These are phyloP conservation scores for Rachycentron canadum DNA, from an alignment of 2,797 vertebrate species.

Conservation along the genomic window DNA sequence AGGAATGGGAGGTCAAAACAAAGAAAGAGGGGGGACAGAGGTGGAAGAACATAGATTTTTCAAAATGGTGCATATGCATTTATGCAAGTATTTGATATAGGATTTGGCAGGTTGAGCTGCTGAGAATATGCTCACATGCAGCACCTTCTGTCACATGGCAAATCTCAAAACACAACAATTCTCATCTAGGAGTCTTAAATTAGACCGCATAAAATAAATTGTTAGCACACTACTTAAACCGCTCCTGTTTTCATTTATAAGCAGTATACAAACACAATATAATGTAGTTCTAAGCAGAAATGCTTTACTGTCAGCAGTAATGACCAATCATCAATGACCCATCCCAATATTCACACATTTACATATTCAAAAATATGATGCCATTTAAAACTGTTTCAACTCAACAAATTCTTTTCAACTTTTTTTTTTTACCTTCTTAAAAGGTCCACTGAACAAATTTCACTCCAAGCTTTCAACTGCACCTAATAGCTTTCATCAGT, in stretches of 20 bases:
- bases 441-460: not conserved
- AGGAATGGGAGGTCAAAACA: conserved; percentile 44
- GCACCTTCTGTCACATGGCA: not conserved
- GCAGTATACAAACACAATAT: not conserved
- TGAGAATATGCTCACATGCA: not conserved
- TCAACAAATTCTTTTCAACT: too few relatives aligned
- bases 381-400: too few relatives aligned
- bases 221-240: not conserved
- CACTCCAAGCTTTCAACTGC: too few relatives aligned
- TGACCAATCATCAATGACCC: too few relatives aligned
- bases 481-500: too few relatives aligned
- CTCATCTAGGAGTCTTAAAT: conserved; percentile 7
- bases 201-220: not conserved
- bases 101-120: conserved; percentile 9
- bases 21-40: conserved; percentile 20
- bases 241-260: not conserved
- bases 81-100: conserved; percentile 11
- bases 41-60: conserved; percentile 11
- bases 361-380: too few relatives aligned
- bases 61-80: conserved; percentile 10
- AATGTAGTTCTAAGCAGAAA: not conserved
- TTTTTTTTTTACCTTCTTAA: not conserved
- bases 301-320: too few relatives aligned
- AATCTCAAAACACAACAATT: not conserved
- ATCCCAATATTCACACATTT: too few relatives aligned